Percentiles rank a stretch among this genome's conserved stretches.
phyloP scores from a whole-genome alignment of 1,140 invertebrate genomes.

The Drosophila aff. region DNA sequence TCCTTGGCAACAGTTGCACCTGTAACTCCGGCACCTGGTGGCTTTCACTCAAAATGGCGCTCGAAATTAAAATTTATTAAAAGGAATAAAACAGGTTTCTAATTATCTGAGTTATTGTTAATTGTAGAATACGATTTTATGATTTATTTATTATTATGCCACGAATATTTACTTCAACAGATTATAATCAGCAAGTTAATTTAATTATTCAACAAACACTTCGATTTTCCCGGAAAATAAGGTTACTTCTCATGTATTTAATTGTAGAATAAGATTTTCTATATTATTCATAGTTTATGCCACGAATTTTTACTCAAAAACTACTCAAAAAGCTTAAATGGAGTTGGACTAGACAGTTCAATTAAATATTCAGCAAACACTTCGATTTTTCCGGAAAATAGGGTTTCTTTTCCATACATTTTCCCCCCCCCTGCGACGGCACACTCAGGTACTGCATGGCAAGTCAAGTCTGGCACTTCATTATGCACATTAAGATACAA shows the following conservation, averaged over 20 bases:
- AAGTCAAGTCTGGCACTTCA: slow-evolving; percentile 66
- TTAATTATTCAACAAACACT: not conserved
- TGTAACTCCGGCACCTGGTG: not conserved
- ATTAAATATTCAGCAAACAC: not conserved
- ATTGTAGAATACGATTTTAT: not conserved
- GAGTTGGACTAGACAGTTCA: not conserved
- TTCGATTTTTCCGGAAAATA: slow-evolving; percentile 4
- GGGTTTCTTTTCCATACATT: not conserved
- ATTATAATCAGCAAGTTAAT: too few species aligned
- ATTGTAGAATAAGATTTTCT: not conserved
- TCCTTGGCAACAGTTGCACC: slow-evolving; percentile 15
- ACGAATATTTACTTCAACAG: not conserved
- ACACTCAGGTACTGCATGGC: slow-evolving; percentile 3
- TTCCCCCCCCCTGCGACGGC: not conserved
- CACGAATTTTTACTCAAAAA: not conserved
- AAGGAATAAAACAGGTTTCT: not conserved
- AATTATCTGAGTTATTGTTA: not conserved
- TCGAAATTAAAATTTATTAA: not conserved
- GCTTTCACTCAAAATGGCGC: not conserved
- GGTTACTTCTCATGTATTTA: not conserved
- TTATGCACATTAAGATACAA: slow-evolving; percentile 73
- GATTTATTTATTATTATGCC: not conserved
- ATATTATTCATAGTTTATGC: not conserved
- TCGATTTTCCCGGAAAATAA: slow-evolving; percentile 2
- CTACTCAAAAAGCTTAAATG: not conserved